Percentiles rank a stretch among this genome's conserved stretches.
phyloP scores from a whole-genome alignment of 2,797 vertebrate species.

The Ctenopoma kingsleyae region DNA sequence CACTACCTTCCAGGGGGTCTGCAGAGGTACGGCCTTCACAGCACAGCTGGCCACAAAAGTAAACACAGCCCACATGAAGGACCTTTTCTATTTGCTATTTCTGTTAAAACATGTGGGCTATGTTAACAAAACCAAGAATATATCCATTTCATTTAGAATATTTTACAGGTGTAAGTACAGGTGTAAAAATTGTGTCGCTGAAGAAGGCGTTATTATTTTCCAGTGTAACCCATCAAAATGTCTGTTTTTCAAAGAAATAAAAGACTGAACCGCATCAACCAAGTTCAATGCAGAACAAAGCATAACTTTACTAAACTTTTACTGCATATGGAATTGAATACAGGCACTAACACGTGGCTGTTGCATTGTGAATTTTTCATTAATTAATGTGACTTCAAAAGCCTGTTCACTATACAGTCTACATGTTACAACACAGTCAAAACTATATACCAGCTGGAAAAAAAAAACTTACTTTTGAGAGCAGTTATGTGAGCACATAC shows the following conservation, averaged over 20 bases:
- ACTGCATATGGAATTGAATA: too few species aligned
- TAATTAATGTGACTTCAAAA: not conserved
- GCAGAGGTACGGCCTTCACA: constrained; percentile 48
- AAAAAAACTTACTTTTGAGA: constrained; percentile 1
- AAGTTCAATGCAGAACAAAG: too few species aligned
- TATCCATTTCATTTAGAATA: not conserved
- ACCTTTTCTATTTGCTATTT: constrained; percentile 22
- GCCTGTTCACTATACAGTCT: not conserved
- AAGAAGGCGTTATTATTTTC: not conserved
- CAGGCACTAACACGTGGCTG: too few species aligned
- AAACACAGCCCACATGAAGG: constrained; percentile 61
- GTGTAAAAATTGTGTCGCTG: constrained; percentile 4
- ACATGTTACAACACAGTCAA: not conserved
- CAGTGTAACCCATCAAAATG: not conserved
- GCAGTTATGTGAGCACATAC: not conserved
- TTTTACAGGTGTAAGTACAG: not conserved
- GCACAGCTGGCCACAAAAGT: constrained; percentile 68
- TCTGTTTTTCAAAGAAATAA: not conserved
- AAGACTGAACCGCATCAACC: too few species aligned
- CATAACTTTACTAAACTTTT: too few species aligned
- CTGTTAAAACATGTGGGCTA: constrained; percentile 29
- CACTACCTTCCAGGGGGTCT: constrained; percentile 72
- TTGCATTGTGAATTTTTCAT: too few species aligned
- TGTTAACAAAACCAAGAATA: constrained; percentile 21
- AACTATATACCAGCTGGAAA: not conserved